Evolutionary conservation across 2,797 vertebrate genomes (phyloP).

Genomic region (Chrysocyon brachyurus): DNA sequence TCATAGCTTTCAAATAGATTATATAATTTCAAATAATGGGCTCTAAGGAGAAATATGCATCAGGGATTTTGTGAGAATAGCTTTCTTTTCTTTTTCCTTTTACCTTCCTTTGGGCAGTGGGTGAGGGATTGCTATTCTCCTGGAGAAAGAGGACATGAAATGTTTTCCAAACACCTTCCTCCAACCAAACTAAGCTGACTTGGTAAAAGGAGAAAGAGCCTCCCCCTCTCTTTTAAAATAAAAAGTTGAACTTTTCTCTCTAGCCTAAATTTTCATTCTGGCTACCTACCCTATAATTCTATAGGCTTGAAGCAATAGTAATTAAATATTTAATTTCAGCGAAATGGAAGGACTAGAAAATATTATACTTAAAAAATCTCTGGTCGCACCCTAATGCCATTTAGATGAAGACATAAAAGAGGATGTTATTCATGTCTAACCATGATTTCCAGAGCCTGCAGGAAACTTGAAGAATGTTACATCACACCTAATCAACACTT

Average conservation of each 20-base stretch:
- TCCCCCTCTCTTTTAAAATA: neutral
- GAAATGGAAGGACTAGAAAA: slow-evolving; percentile 50
- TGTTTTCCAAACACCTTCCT: neutral
- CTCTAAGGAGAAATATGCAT: neutral
- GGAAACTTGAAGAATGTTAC: neutral
- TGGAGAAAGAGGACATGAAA: neutral
- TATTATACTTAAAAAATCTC: slow-evolving; percentile 45
- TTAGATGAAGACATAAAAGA: slow-evolving; percentile 57
- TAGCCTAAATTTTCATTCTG: neutral
- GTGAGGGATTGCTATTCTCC: neutral
- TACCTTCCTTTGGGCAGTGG: neutral
- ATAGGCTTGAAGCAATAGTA: neutral
- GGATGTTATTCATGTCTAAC: slow-evolving; percentile 25
- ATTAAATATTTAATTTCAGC: slow-evolving; percentile 3
- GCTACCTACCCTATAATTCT: neutral
- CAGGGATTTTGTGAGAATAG: neutral
- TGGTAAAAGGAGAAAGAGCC: neutral
- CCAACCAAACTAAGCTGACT: neutral
- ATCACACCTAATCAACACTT: neutral
- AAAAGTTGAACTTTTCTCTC: neutral
- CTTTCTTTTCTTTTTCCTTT: neutral
- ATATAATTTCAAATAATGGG: neutral
- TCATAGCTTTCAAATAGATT: neutral
- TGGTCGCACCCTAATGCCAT: slow-evolving; percentile 30
- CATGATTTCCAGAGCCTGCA: slow-evolving; percentile 9